Base-by-base conservation (phyloP, 1,140 invertebrate species). In the Thaumatotibia leucotreta region DNA sequence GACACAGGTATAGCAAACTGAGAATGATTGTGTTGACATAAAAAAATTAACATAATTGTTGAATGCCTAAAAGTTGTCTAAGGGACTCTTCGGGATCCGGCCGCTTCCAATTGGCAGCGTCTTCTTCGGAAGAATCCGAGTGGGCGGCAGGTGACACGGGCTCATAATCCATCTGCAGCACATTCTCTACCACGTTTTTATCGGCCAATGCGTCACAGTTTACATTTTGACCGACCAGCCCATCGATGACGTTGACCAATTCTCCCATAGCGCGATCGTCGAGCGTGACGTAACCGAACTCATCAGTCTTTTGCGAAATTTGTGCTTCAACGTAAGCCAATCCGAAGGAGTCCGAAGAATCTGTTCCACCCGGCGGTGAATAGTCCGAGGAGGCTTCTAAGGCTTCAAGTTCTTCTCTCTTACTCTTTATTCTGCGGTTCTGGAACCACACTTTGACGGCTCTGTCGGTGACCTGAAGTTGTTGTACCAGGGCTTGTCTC, bases 391-490 rank as follows among this genome's bases (percentile, higher is more conserved):
- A 65, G 4, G 17, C 10, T n/a, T 62, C n/a, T 4, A 17, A 6
- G 5, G 39, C 39, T 9, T 73, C 67, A n/a, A 67, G 65, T 39
- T 22, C 27, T 8, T 65, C 69, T 64, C 69, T 83, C 49, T 80
- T 79, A 4, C 67, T 69, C n/a, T 78, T 77, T 22, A 83, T 52
- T 1, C 81, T 69, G 5, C 80, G 71, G 61, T 85, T 87, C 68
- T 84, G 83, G 39, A 87, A 87, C 84, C 84, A 87, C 6, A 83
- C 67, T 75, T 84, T 85, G 23, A 87, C 77, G 4, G 73, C 62
- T 65, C 69, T 79, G 20, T 85, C 80, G 50, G 62, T 77, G 0
- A 87, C n/a, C 14, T 79, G 64, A 22, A 87, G 61, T n/a, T 67
- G 70, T 1, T 82, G 50, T 31, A 65, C 72, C 9, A 87, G 62